A percentile compares a stretch with the other conserved stretches of the same genome.
phyloP scores from a whole-genome alignment of 2,113 vertebrate genomes.

The Solenodon paradoxus region DNA sequence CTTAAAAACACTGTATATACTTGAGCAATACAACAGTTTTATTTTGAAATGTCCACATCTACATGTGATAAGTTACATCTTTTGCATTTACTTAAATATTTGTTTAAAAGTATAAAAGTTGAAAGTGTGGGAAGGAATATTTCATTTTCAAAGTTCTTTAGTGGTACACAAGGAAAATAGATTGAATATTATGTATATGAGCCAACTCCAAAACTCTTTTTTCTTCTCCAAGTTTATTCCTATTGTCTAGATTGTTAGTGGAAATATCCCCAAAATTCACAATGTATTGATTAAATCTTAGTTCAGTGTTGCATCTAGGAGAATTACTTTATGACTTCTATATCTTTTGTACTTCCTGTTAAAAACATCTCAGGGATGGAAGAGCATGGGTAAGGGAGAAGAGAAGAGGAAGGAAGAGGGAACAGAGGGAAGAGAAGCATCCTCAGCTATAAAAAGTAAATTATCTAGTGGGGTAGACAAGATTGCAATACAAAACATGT shows the following conservation, averaged over 20 bases:
- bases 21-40: background rate
- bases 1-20: background rate
- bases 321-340: background rate
- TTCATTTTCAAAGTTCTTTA: slow-evolving; percentile 33
- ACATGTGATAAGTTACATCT: background rate
- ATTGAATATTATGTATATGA: background rate
- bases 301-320: background rate
- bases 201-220: background rate
- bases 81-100: slow-evolving; percentile 12
- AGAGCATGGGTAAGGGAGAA: background rate
- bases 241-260: background rate
- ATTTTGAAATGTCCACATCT: slow-evolving; percentile 8
- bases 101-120: background rate
- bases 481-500: background rate
- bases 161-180: background rate
- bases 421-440: background rate
- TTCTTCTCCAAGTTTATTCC: background rate
- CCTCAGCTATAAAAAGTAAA: background rate
- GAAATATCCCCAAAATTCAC: slow-evolving; percentile 6
- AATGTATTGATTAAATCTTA: slow-evolving; percentile 30
- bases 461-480: background rate
- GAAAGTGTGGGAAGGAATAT: background rate
- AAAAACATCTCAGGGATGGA: background rate
- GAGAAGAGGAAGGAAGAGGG: background rate
- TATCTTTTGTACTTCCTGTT: background rate